A percentile compares a stretch with the other conserved stretches of the same genome.
Evolutionary conservation across 2,113 vertebrate species (phyloP).

Genomic region (Corythaeola cristata): DNA sequence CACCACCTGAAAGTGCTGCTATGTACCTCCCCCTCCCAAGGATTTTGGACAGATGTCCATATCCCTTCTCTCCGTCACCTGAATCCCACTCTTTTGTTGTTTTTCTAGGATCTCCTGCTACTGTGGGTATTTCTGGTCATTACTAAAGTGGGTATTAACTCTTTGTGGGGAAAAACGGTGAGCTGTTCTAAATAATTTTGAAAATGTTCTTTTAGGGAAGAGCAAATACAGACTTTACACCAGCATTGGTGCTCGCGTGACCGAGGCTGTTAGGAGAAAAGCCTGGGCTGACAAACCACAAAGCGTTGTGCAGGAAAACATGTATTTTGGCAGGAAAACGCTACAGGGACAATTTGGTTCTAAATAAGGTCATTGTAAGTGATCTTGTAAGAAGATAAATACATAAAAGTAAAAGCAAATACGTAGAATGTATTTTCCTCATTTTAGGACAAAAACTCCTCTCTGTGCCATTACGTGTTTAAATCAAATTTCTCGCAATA

Average conservation of each 20-base stretch:
- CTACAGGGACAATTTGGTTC: not conserved
- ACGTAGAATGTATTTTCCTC: not conserved
- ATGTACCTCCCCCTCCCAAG: not conserved
- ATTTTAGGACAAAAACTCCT: not conserved
- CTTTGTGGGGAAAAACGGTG: not conserved
- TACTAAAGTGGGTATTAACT: not conserved
- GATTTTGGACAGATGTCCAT: not conserved
- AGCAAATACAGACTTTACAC: not conserved
- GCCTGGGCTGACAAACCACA: not conserved
- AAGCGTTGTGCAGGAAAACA: not conserved
- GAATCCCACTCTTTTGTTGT: not conserved
- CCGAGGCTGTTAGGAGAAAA: not conserved
- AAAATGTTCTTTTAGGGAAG: not conserved
- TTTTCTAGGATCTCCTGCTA: not conserved
- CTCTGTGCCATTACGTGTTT: not conserved
- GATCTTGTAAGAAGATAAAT: not conserved
- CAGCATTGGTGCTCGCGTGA: not conserved
- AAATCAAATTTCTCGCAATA: not conserved
- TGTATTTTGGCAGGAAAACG: not conserved
- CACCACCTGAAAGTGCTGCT: not conserved
- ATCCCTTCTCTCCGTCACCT: not conserved
- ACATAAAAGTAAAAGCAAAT: not conserved
- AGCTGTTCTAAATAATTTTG: not conserved
- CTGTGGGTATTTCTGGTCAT: not conserved
- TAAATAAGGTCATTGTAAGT: not conserved